phyloP scores from a whole-genome alignment of 2,113 vertebrate genomes.

The Tapirus terrestris region DNA sequence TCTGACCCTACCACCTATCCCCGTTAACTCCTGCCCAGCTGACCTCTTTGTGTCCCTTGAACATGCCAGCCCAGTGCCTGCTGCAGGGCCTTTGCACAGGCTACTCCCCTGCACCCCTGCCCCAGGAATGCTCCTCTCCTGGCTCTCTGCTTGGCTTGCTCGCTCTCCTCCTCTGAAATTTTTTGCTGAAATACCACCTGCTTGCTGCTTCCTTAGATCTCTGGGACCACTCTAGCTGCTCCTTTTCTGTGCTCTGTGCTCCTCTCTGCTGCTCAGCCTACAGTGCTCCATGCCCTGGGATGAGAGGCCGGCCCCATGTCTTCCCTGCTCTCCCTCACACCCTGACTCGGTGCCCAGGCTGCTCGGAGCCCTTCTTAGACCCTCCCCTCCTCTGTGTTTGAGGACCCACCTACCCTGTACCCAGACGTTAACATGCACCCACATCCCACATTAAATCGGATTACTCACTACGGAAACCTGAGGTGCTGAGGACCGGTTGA shows the following conservation, averaged over 20 bases:
- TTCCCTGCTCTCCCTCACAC: accelerated
- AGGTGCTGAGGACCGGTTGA: neutral
- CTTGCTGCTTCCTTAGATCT: neutral
- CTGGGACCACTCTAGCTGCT: neutral
- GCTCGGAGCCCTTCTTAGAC: neutral
- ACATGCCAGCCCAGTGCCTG: accelerated
- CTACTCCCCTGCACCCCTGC: neutral
- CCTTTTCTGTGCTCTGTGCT: neutral
- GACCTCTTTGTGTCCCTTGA: neutral
- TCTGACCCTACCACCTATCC: neutral
- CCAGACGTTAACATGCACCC: too few relatives aligned
- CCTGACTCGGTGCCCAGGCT: neutral
- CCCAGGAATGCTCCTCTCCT: neutral
- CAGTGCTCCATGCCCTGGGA: neutral
- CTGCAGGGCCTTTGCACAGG: neutral
- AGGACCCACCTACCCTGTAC: neutral
- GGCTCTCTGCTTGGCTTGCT: neutral
- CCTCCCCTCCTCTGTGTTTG: too few relatives aligned
- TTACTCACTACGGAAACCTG: too few relatives aligned
- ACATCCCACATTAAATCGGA: neutral
- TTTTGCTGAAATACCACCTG: neutral
- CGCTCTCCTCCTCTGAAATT: too few relatives aligned
- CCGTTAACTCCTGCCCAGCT: neutral
- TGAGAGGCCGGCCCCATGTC: too few relatives aligned
- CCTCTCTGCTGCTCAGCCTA: too few relatives aligned